A percentile compares a stretch with the other conserved stretches of the same genome.
Conservation (phyloP, 2,113 vertebrate genomes). For the Copsychus sechellarum region DNA sequence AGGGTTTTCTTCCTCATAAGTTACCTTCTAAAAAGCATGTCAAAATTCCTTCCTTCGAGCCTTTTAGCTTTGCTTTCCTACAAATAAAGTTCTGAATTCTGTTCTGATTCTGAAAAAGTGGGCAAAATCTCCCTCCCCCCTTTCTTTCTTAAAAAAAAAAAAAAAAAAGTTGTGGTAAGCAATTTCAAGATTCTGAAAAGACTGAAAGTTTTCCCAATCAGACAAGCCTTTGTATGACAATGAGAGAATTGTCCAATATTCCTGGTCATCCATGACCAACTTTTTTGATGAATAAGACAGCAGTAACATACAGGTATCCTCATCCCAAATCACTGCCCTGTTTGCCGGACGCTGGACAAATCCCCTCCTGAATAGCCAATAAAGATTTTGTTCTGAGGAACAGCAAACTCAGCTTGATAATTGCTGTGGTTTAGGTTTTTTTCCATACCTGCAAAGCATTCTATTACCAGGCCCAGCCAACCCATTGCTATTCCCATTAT, state of each 20-base stretch:
- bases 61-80: not conserved
- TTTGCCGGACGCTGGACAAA: not conserved
- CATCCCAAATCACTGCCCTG: not conserved
- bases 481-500: not conserved
- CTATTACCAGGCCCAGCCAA: not conserved
- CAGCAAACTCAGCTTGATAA: not conserved
- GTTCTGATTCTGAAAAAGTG: not conserved
- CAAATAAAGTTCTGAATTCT: not conserved
- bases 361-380: not conserved
- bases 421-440: not conserved
- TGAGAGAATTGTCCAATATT: not conserved
- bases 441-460: not conserved
- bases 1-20: not conserved
- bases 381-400: not conserved
- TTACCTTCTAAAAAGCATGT: not conserved
- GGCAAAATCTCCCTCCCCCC: rapidly evolving
- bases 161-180: not conserved
- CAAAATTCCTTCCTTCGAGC: conserved; percentile 33
- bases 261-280: not conserved
- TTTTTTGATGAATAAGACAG: not conserved
- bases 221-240: not conserved
- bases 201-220: not conserved
- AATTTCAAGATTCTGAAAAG: not conserved
- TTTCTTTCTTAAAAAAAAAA: not conserved
- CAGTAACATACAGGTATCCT: not conserved